Evolutionary conservation across 2,888 invertebrate species (phyloP), one percentile per base, ranked within the genome.

Genomic region (Tortrix viridana): DNA sequence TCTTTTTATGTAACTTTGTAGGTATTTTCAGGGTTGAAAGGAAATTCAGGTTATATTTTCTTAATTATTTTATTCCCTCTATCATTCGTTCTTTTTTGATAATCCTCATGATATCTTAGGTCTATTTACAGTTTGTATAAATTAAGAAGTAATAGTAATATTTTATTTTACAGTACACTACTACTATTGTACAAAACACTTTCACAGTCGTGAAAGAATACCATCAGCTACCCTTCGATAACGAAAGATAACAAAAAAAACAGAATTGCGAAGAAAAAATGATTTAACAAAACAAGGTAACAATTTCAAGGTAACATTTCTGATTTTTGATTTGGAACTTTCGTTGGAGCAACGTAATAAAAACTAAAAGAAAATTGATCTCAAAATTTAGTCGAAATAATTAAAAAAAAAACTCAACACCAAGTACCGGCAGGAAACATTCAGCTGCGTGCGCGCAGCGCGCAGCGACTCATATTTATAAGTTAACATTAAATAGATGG

Each of bases 71-170:
- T 87, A 90, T 89, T 90, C 86, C 86, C 85, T 88, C 89, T 89
- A 88, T 90, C 88, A 82, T 84, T 87, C 85, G 84, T 89, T 85
- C 84, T 86, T 88, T 88, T 89, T 88, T 86, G 81, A 88, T 89
- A 86, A 82, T 84, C 75, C 88, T 90, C 89, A 87, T 74, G 74
- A 85, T 87, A 89, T 80, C 90, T 89, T 89, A 90, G 79, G 83
- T 72, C 80, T 92, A 92, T 92, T 88, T 92, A 92, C 91, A 91
- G 84, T 87, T 89, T 87, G 86, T 89, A 91, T 91, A 92, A 92
- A 89, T 91, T 89, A 92, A 86, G 63, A 63, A 63, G 63, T 63
- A 82, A 82, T 87, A 88, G 82, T 85, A 84, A 86, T 86, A 88
- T 79, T 84, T 82, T 84, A 87, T 85, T 85, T 85, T 88, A 91